Evolutionary conservation across 2,797 vertebrate genomes (phyloP), one percentile per base, ranked within the genome.

Genomic region (Arnoldichthys spilopterus): DNA sequence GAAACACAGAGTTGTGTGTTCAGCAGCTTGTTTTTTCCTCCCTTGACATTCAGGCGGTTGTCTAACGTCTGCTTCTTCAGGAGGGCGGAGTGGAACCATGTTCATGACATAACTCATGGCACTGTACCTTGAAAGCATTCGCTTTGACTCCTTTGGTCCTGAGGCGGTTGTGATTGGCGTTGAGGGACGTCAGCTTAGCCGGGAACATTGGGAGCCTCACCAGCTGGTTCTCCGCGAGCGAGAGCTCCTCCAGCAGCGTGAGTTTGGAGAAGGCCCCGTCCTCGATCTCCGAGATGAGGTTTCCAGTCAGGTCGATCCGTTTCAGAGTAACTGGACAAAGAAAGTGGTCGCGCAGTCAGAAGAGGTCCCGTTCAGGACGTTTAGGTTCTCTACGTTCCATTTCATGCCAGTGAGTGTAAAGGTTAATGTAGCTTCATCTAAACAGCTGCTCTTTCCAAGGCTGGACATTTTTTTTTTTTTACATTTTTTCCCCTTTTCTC

Each of bases 261-360:
- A 99, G 94, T 74, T 97, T 97, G 69, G 95, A 93, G 87, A 99
- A 99, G 6, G 97, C 95, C 11, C 94, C 94, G 0, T 99, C 98
- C 88, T 99, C 97, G 85, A 99, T 98, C 87, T 98, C 97, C 79
- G 97, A 94, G 89, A 99, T 99, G 68, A 93, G 56, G 85, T 99
- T 99, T 86, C 96, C 97, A 16, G 96, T 96, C 79, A 99, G 94
- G 89, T 99, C 97, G 30, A 99, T 98, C 92, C 97, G 94, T 92
- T 92, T 97, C 87, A 99, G 88, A 80, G 96, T 98, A 84, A 96
- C 97, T 99, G 92, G 78, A 66, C 34, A 37, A 37, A 8, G 34
- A 37, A 8, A 37, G 34, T 43, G 70, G 6, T n/a, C 37, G 49
- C 26, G 51, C 24, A 18, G 15, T 59, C 22, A 79, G 72, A 69